Conservation (phyloP, 2,888 invertebrate genomes). For the Hesperia comma region DNA sequence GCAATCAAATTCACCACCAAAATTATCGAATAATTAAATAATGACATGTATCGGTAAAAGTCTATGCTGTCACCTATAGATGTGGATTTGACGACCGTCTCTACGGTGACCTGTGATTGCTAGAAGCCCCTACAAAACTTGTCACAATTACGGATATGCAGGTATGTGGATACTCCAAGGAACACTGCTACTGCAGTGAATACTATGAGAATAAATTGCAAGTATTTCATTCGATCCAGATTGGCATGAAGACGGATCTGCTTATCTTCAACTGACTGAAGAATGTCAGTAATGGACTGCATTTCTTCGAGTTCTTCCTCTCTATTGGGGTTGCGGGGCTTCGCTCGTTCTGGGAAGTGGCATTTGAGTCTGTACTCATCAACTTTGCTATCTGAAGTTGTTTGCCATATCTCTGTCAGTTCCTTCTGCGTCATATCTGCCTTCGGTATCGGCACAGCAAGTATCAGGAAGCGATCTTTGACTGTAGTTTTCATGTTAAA, state of each 20-base stretch:
- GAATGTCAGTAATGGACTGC: not conserved
- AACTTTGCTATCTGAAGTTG: slow-evolving; percentile 68
- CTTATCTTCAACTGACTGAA: not conserved
- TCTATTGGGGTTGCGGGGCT: not conserved
- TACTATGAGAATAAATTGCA: not conserved
- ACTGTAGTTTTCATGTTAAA: slow-evolving; percentile 84
- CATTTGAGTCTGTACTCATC: slow-evolving; percentile 85
- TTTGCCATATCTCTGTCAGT: slow-evolving; percentile 87
- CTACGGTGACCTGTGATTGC: not conserved
- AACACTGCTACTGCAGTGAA: slow-evolving; percentile 1
- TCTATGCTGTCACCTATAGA: too few species aligned
- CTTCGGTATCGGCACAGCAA: slow-evolving; percentile 86
- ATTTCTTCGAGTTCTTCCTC: slow-evolving; percentile 6
- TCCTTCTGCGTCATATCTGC: slow-evolving; percentile 78
- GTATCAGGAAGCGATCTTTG: slow-evolving; percentile 92
- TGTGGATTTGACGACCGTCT: too few species aligned
- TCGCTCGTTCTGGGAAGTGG: slow-evolving; percentile 17
- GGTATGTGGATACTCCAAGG: not conserved
- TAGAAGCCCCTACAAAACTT: not conserved
- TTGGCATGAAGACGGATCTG: not conserved
- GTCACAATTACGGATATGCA: not conserved
- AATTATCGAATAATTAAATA: too few species aligned
- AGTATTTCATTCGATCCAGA: not conserved
- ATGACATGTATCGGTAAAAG: too few species aligned
- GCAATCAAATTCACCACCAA: too few species aligned